Conservation (phyloP, 2,888 invertebrate genomes). For the Teleiodes luculella region DNA sequence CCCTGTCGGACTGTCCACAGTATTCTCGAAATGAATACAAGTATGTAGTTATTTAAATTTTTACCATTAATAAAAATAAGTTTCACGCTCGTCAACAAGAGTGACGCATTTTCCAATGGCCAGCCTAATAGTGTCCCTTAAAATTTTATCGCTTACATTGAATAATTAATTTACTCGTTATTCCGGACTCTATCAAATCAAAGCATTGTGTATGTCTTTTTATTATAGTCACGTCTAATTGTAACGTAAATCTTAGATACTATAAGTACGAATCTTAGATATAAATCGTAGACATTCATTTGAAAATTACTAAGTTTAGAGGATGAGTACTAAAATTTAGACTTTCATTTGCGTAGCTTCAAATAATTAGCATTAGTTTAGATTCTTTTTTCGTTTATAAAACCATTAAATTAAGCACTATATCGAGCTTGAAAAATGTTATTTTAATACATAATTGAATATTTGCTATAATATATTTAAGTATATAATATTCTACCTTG, state of each 20-base stretch:
- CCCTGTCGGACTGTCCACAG: conserved; percentile 36
- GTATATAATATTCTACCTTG: conserved; percentile 48
- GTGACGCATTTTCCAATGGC: conserved; percentile 31
- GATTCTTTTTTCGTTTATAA: conserved; percentile 45
- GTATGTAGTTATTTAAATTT: conserved; percentile 26
- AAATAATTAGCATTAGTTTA: conserved; percentile 60
- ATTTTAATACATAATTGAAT: conserved; percentile 69
- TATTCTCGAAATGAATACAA: conserved; percentile 28
- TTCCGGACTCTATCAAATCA: background rate
- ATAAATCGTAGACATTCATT: conserved; percentile 50
- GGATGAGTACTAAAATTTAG: conserved; percentile 70
- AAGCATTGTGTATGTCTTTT: conserved; percentile 47
- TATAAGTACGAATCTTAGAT: conserved; percentile 33
- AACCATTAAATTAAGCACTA: conserved; percentile 53
- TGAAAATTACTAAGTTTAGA: conserved; percentile 74
- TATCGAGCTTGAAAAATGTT: conserved; percentile 74
- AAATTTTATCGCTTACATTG: conserved; percentile 32
- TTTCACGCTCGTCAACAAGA: conserved; percentile 36
- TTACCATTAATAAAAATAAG: conserved; percentile 40
- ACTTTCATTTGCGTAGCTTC: conserved; percentile 59
- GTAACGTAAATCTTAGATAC: conserved; percentile 44
- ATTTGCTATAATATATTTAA: conserved; percentile 64
- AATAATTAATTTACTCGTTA: conserved; percentile 26
- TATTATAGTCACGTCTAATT: conserved; percentile 48
- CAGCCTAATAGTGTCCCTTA: conserved; percentile 26